Base-by-base conservation (phyloP, 2,888 invertebrate species). In the Megaustenia siamemsis region DNA sequence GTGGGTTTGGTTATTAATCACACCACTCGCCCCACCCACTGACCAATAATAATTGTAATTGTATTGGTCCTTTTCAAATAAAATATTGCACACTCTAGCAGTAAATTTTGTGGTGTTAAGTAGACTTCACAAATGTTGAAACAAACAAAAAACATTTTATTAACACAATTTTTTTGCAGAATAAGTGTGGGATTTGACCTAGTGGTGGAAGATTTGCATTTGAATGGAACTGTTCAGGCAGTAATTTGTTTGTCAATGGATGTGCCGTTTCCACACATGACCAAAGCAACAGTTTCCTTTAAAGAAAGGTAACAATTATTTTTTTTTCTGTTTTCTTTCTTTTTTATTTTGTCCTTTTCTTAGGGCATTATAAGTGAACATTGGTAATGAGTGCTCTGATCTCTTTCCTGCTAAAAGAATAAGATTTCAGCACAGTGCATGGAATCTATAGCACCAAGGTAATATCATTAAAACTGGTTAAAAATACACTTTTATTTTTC, bases 221-320 rank as follows among this genome's bases (percentile, higher is more conserved):
- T 95, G 0, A 93, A 93, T 56, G 95, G 95, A 8, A 94, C 94
- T 60, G 91, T 95, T 56, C 94, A 95, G 80, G 91, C 94, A 43
- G 94, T 94, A 21, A 88, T 95, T 35, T 94, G 94, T 40, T 90
- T 95, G 86, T 94, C 95, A 88, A 93, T 94, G 91, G 94, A 94
- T 85, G 94, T 94, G 1, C 94, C 95, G 40, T 95, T 95, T 91
- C 95, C 95, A 15, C 95, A 95, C 90, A 92, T 95, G 87, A 93
- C 95, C 78, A 94, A 94, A 63, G 93, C 95, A 60, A 94, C 94
- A 80, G 87, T 95, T 82, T 94, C 94, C 66, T 95, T 95, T 90
- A 89, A 94, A 77, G 95, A 95, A 89, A 94, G 94, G 93, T 93
- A 90, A 91, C 45, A 68, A 5, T 15, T 60, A 35, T 66, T 76